Conservation (phyloP, 2,113 vertebrate genomes). For the Myocastor coypus region DNA sequence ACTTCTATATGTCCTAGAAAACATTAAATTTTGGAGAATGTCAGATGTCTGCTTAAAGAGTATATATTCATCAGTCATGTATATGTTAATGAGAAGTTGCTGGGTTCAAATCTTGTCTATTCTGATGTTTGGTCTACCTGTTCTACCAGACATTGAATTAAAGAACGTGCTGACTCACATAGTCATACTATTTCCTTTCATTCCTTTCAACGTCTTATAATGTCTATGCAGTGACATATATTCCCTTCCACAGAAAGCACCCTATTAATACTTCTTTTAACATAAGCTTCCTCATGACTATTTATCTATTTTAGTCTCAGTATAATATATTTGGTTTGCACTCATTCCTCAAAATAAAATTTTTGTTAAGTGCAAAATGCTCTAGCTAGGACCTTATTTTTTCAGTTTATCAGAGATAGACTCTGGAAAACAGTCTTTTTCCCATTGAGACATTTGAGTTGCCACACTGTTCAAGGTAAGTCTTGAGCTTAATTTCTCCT, state of each 20-base stretch:
- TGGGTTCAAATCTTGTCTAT: background rate
- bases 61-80: background rate
- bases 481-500: background rate
- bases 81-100: background rate
- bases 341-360: conserved; percentile 18
- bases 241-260: background rate
- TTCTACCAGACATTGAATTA: background rate
- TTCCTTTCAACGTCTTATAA: background rate
- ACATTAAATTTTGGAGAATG: conserved; percentile 20
- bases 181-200: background rate
- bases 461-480: background rate
- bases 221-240: background rate
- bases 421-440: background rate
- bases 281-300: background rate
- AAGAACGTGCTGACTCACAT: background rate
- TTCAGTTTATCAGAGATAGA: background rate
- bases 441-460: background rate
- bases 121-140: background rate
- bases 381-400: background rate
- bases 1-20: background rate
- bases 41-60: background rate
- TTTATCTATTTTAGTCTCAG: background rate
- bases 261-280: background rate
- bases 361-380: background rate
- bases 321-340: background rate